Evolutionary conservation across 2,797 vertebrate species (phyloP), one percentile per base, ranked within the genome.

Genomic region (Phaenicophaeus curvirostris): DNA sequence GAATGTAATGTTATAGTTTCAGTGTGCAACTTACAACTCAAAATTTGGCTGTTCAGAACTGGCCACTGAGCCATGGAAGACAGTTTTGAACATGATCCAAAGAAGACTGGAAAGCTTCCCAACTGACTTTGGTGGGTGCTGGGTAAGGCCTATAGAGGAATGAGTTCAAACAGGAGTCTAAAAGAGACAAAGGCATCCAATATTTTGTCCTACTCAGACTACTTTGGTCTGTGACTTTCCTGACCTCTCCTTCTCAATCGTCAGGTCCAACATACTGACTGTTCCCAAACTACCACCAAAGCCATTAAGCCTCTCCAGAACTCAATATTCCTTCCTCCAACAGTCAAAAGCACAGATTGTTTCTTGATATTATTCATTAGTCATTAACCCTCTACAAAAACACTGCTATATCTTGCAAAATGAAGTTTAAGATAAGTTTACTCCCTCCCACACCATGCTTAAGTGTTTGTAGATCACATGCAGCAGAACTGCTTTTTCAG

Each of bases 21-120:
- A 37, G 51, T 1, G 6, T 8, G 18, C 3, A 3, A 46, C 0
- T 21, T 11, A 39, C 33, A 73, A 0, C 8, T 63, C 0, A 0
- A n/a, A 28, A 51, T 6, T 39, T 41, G 53, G 46, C 24, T 15
- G 27, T 21, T 19, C 21, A 25, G 21, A 58, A 57, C 30, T 1
- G 5, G 31, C 30, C 85, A 53, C 19, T 24, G 18, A 55, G 33
- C 6, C 33, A 53, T 0, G 4, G 20, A 39, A 69, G 20, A 44
- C 1, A 13, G 27, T 23, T 12, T 3, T 35, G 61, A 61, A n/a
- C 7, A 3, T 0, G 14, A 53, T 4, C 33, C 3, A 12, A 53
- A 58, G 27, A 8, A 55, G 13, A 4, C 2, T 68, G 55, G 33
- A 58, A 44, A 57, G 17, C 1, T 66, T 84, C 41, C 15, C 53